phyloP scores from a whole-genome alignment of 2,797 vertebrate species.

The Gouania willdenowi region DNA sequence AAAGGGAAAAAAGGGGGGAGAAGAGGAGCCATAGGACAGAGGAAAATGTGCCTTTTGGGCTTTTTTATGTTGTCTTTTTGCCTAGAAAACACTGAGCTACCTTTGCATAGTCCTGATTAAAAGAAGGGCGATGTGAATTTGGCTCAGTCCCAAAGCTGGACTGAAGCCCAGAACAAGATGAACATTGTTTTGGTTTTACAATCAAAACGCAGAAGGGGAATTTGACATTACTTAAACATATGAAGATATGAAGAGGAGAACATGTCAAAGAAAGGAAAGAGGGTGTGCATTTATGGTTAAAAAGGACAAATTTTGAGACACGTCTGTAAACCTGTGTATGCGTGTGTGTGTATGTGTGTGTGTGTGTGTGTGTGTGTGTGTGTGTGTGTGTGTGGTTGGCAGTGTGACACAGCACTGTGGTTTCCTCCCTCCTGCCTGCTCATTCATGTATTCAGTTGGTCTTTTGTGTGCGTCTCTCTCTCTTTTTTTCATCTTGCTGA shows the following conservation, averaged over 20 bases:
- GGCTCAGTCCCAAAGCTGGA: slow-evolving; percentile 46
- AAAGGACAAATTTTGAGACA: slow-evolving; percentile 52
- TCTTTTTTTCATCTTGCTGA: slow-evolving; percentile 18
- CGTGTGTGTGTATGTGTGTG: slow-evolving; percentile 14
- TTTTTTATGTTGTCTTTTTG: not conserved
- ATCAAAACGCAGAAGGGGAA: slow-evolving; percentile 56
- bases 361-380: slow-evolving; percentile 19
- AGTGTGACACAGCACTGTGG: slow-evolving; percentile 32
- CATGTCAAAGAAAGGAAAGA: slow-evolving; percentile 9
- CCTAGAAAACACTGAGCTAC: slow-evolving; percentile 16
- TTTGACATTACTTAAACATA: slow-evolving; percentile 55
- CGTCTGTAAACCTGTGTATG: slow-evolving; percentile 26
- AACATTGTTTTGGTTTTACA: slow-evolving; percentile 68
- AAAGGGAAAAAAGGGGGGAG: no score
- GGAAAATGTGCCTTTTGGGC: slow-evolving; percentile 14
- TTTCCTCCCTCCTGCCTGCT: slow-evolving; percentile 50
- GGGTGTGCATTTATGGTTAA: slow-evolving; percentile 13
- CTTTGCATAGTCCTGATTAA: slow-evolving; percentile 27
- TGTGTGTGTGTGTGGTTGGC: slow-evolving; percentile 12
- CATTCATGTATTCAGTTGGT: slow-evolving; percentile 53
- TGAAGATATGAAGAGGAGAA: slow-evolving; percentile 24
- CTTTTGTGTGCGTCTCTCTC: slow-evolving; percentile 21
- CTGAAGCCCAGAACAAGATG: slow-evolving; percentile 67
- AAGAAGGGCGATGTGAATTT: slow-evolving; percentile 41
- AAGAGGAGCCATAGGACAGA: slow-evolving; percentile 12